phyloP scores from a whole-genome alignment of 2,113 vertebrate genomes.

The Oophaga pumilio region DNA sequence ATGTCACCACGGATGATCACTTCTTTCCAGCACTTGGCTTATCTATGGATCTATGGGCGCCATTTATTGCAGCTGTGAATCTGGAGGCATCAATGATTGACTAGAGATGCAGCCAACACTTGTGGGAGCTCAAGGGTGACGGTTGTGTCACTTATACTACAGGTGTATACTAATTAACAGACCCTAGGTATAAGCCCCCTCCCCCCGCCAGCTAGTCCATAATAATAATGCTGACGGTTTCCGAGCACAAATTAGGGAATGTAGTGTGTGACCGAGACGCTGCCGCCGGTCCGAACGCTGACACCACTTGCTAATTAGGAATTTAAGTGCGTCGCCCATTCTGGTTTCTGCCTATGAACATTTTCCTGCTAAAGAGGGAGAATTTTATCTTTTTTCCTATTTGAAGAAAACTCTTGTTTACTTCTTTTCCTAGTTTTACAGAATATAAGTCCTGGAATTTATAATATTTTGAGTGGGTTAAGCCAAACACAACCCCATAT shows the following conservation, averaged over 20 bases:
- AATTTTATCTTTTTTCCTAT: too few relatives aligned
- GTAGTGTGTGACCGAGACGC: neutral
- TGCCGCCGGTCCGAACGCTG: neutral
- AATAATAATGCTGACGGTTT: neutral
- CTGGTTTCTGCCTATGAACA: too few relatives aligned
- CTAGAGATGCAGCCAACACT: neutral
- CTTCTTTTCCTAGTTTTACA: too few relatives aligned
- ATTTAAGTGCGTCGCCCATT: too few relatives aligned
- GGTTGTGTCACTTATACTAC: constrained; percentile 12
- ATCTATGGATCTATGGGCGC: neutral
- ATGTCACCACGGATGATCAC: neutral
- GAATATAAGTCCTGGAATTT: too few relatives aligned
- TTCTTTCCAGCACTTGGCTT: neutral
- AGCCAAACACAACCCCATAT: too few relatives aligned
- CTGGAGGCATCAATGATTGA: constrained; percentile 5
- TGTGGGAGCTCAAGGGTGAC: constrained; percentile 44
- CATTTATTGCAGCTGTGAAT: neutral
- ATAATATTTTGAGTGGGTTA: too few relatives aligned
- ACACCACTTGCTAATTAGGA: neutral
- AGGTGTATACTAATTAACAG: constrained; percentile 20
- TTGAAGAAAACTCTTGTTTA: too few relatives aligned
- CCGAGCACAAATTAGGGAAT: neutral
- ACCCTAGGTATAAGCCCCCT: neutral
- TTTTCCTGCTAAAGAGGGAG: too few relatives aligned
- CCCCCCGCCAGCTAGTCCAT: neutral